Base-by-base conservation (phyloP, 2,888 invertebrate species). In the Amiota minor region DNA sequence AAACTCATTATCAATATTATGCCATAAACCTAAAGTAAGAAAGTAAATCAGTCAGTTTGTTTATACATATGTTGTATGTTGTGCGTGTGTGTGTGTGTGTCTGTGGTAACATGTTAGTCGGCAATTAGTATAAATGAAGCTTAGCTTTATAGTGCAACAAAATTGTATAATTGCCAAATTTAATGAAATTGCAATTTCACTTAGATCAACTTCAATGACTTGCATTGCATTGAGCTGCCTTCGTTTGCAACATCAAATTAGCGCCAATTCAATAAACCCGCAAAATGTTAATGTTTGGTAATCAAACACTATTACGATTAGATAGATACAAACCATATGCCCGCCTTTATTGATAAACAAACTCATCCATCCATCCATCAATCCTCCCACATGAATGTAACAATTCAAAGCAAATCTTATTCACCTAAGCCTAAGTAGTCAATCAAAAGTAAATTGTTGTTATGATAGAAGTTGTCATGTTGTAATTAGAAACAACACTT, bases 1-100 rank as follows among this genome's bases (percentile, higher is more conserved):
- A 74, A 81, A 81, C 78, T 76, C 80, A 82, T 81, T 76, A 76
- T 50, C 53, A 50, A 14, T n/a, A n/a, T n/a, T n/a, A 50, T 50
- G 53, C 53, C n/a, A 50, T 50, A 50, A 50, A 50, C 12, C n/a
- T n/a, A 35, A 35, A 35, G 35, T 35, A 35, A 35, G 35, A 35
- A 8, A 35, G 35, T 35, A 35, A 50, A 12, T 50, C 9, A 12
- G 53, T 50, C 9, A 12, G n/a, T 50, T 2, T n/a, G n/a, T n/a
- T 50, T n/a, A 49, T 12, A 49, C 8, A 12, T 12, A 50, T 12
- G n/a, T n/a, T 12, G 12, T 50, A 50, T 2, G 53, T n/a, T n/a
- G 6, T 50, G 4, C 9, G 20, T 14, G 59, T 59, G 56, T 10
- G 59, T 59, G 59, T 46, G n/a, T 47, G 59, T 59, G 59, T 46